phyloP scores from a whole-genome alignment of 2,113 vertebrate genomes.

The Strix uralensis region DNA sequence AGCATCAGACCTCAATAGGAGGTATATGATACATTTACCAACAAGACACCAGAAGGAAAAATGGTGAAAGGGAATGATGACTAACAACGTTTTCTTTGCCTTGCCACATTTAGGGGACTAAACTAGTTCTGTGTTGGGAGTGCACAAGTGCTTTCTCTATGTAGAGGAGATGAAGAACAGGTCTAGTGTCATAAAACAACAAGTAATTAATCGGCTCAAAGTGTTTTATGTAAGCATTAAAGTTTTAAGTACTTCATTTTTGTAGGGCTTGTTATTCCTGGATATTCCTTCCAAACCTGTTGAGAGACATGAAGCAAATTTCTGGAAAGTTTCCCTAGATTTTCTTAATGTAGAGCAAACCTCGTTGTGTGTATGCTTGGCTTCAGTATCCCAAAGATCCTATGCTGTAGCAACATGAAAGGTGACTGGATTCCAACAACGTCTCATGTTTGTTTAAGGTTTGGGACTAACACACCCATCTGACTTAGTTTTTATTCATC shows the following conservation, averaged over 20 bases:
- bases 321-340: constrained; percentile 22
- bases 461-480: not conserved
- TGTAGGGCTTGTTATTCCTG: constrained; percentile 42
- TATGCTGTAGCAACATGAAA: not conserved
- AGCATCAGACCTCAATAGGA: not conserved
- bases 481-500: not conserved
- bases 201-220: not conserved
- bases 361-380: not conserved
- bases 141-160: not conserved
- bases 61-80: not conserved
- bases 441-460: not conserved
- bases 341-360: not conserved
- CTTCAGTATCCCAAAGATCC: not conserved
- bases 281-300: constrained; percentile 27
- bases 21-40: not conserved
- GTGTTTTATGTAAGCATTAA: constrained; percentile 19
- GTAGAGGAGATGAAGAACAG: not conserved
- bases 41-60: not conserved
- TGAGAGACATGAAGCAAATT: constrained; percentile 40
- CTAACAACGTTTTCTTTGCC: not conserved
- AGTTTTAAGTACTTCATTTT: not conserved
- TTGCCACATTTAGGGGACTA: not conserved
- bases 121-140: not conserved
- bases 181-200: not conserved
- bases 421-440: not conserved